Evolutionary conservation across 2,113 vertebrate species (phyloP), one percentile per base, ranked within the genome.

Genomic region (Taxidea taxus): DNA sequence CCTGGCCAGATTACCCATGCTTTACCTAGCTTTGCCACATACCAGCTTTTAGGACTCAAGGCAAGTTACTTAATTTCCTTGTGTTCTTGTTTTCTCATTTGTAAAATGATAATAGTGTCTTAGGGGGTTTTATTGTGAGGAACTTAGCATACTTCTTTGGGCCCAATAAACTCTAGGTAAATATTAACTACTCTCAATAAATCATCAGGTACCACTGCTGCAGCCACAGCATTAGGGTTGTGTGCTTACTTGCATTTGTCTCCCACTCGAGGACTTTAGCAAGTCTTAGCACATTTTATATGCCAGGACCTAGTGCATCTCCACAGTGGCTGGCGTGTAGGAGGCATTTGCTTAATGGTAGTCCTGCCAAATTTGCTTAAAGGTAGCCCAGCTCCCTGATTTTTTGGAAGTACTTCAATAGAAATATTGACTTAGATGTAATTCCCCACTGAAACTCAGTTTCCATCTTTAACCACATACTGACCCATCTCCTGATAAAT

Each of bases 341-440:
- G 62, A 95, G 94, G 66, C 27, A 64, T 88, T 74, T 74, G 42
- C 56, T 93, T 51, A 78, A 83, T 39, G n/a, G 37, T 81, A 54
- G 49, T 62, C 11, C 51, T 95, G 66, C 51, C 74, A 54, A 68
- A 81, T 90, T n/a, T n/a, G n/a, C n/a, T n/a, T n/a, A n/a, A n/a
- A n/a, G n/a, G 47, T 20, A 75, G 81, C 78, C 75, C 7, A 81
- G 64, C 47, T 82, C 37, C 34, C 82, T 87, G 31, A n/a, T 34
- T 23, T 54, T 91, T 78, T 91, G 70, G 72, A 96, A 92, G 78
- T 72, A 25, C 13, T 81, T 85, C 21, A 70, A 1, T 92, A 11
- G 81, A 80, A 94, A 68, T 94, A 75, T 87, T 92, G 90, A 60
- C 86, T 77, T 80, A 90, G 75, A 85, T 16, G 21, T 56, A 25